Percentiles rank a stretch among this genome's conserved stretches.
Evolutionary conservation across 2,113 vertebrate species (phyloP).

Genomic region (Otocyon megalotis): DNA sequence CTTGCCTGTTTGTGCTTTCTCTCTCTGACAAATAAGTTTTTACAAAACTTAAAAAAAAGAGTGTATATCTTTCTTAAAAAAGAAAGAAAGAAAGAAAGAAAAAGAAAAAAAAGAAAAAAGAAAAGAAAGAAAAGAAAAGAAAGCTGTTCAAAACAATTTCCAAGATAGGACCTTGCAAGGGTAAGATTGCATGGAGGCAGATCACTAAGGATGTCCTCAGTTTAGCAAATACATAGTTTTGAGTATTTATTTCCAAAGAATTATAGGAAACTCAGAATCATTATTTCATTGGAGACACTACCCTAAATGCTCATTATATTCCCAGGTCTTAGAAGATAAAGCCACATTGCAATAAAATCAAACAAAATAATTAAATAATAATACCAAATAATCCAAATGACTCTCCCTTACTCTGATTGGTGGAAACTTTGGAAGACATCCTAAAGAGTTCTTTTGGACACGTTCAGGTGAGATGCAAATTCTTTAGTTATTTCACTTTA

Average conservation of each 20-base stretch:
- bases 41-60: too few species aligned
- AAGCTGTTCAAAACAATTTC: not conserved
- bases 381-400: not conserved
- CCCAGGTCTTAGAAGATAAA: not conserved
- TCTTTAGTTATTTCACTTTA: not conserved
- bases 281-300: not conserved
- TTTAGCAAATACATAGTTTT: not conserved
- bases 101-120: too few species aligned
- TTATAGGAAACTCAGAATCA: not conserved
- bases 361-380: not conserved
- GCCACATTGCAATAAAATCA: not conserved
- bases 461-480: not conserved
- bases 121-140: too few species aligned
- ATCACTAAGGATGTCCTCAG: not conserved
- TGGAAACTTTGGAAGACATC: not conserved
- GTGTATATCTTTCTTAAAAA: too few species aligned
- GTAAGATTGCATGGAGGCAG: not conserved
- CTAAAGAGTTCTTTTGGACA: not conserved
- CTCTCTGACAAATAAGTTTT: too few species aligned
- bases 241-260: slow-evolving; percentile 10
- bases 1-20: too few species aligned
- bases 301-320: not conserved
- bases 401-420: not conserved
- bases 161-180: not conserved
- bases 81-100: too few species aligned